Evolutionary conservation across 2,113 vertebrate genomes (phyloP).

Genomic region (Takifugu bimaculatus): DNA sequence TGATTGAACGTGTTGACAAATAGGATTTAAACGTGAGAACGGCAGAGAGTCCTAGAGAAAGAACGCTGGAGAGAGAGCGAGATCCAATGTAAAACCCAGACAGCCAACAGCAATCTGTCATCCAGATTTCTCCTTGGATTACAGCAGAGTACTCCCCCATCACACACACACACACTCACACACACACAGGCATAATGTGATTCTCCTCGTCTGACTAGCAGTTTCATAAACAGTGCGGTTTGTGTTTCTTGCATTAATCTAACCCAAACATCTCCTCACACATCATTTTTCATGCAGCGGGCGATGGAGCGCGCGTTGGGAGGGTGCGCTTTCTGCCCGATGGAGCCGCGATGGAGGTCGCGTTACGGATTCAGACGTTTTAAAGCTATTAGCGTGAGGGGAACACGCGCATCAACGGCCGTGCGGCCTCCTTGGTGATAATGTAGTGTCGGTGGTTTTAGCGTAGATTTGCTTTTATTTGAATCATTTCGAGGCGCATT

Average conservation of each 20-base stretch:
- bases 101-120: conserved; percentile 43
- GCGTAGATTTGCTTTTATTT: neutral
- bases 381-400: too few relatives aligned
- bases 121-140: conserved; percentile 42
- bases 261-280: conserved; percentile 47
- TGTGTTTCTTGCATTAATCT: conserved; percentile 57
- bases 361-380: conserved; percentile 4
- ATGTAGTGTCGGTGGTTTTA: neutral
- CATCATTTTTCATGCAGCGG: conserved; percentile 27
- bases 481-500: neutral
- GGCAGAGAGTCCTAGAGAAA: neutral
- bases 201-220: conserved; percentile 38
- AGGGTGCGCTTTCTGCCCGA: conserved; percentile 4
- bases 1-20: neutral
- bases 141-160: conserved; percentile 19
- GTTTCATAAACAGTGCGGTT: conserved; percentile 48
- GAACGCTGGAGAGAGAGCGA: neutral
- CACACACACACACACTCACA: neutral
- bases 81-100: conserved; percentile 1
- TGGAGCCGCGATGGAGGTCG: conserved; percentile 4
- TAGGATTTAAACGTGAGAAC: neutral
- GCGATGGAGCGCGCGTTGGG: conserved; percentile 3
- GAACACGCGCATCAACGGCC: too few relatives aligned
- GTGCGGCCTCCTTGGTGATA: neutral
- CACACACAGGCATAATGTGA: conserved; percentile 2